These are phyloP conservation scores for Seriola quinqueradiata DNA, from an alignment of 2,113 vertebrate species.

Conservation along the genomic window DNA sequence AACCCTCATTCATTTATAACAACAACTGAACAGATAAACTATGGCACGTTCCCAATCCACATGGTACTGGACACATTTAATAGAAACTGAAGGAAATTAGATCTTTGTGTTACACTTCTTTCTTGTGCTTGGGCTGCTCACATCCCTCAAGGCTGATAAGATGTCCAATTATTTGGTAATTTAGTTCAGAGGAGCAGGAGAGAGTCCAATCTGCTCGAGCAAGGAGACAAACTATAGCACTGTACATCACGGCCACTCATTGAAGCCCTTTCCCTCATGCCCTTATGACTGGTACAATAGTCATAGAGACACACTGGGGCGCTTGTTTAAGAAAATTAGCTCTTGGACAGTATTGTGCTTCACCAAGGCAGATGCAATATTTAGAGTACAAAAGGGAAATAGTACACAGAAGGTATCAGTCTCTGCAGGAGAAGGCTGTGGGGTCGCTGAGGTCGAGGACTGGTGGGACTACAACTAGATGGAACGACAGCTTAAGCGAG, in stretches of 20 bases:
- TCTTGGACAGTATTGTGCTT: conserved; percentile 78
- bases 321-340: conserved; percentile 62
- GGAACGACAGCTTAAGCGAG: conserved; percentile 23
- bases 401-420: conserved; percentile 64
- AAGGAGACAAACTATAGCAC: conserved; percentile 58
- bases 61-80: conserved; percentile 64
- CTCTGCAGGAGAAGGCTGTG: conserved; percentile 59
- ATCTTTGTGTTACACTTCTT: conserved; percentile 60
- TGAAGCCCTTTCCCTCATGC: conserved; percentile 77
- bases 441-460: conserved; percentile 53
- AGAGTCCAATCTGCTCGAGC: conserved; percentile 66
- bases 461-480: conserved; percentile 59
- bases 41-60: conserved; percentile 63
- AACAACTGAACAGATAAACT: conserved; percentile 44
- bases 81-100: conserved; percentile 59
- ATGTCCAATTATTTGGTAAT: conserved; percentile 79
- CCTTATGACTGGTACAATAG: conserved; percentile 52
- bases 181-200: conserved; percentile 74
- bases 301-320: conserved; percentile 53
- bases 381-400: conserved; percentile 56
- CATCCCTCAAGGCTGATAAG: conserved; percentile 74
- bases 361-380: conserved; percentile 72
- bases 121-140: conserved; percentile 64
- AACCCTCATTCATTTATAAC: conserved; percentile 41
- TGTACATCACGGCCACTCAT: conserved; percentile 63